Conservation (phyloP, 37 sponge, comb jelly and placozoan species). For the Beroe forskalii region DNA sequence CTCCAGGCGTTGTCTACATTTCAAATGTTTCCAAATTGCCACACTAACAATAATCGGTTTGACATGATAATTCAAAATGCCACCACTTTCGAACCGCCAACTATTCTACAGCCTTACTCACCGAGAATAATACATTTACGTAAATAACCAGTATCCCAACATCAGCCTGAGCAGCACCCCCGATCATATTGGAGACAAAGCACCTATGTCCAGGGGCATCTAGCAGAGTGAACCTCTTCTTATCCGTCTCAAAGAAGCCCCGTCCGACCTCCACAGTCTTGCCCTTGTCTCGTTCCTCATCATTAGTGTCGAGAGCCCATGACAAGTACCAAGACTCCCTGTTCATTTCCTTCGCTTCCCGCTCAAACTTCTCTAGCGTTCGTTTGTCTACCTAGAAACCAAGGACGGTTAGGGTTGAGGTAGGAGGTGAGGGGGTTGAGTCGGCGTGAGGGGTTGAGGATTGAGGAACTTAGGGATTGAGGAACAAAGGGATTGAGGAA, state of each 20-base stretch:
- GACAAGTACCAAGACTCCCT: constrained; percentile 98
- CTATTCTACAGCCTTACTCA: too few species aligned
- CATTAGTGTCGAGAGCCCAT: constrained; percentile 98
- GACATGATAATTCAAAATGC: too few species aligned
- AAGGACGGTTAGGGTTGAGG: too few species aligned
- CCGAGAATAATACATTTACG: too few species aligned
- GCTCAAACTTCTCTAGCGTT: constrained; percentile 97
- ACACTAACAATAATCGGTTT: too few species aligned
- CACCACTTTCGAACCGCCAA: too few species aligned
- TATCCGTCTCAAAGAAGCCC: constrained; percentile 92
- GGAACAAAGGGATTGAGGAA: too few species aligned
- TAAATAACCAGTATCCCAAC: constrained; percentile 87
- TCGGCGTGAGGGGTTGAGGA: too few species aligned
- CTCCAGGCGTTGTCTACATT: too few species aligned
- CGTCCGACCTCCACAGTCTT: constrained; percentile 98
- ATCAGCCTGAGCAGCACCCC: constrained; percentile 96
- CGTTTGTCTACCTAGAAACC: constrained; percentile 97
- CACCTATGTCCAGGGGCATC: constrained; percentile 99
- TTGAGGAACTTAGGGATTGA: too few species aligned
- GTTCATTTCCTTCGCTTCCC: constrained; percentile 97
- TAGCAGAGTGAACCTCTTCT: constrained; percentile 92
- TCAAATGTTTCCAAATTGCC: too few species aligned
- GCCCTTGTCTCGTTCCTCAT: constrained; percentile 97
- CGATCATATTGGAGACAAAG: constrained; percentile 99
- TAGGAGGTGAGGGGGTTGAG: too few species aligned